A percentile compares a stretch with the other conserved stretches of the same genome.
These are phyloP conservation scores for Catagonus wagneri DNA, from an alignment of 2,113 vertebrate species.

Conservation along the genomic window DNA sequence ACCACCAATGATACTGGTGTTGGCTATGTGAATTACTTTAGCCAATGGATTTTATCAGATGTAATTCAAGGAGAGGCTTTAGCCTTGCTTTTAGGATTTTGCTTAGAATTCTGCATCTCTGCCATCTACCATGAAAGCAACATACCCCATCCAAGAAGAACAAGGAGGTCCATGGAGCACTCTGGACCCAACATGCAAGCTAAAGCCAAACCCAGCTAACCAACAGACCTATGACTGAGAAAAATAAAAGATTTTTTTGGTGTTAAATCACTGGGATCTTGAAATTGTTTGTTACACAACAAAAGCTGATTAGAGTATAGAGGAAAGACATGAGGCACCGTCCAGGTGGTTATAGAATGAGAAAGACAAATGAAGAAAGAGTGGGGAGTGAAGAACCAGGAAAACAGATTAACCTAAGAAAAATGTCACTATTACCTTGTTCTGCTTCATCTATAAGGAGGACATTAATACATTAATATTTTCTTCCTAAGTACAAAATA, in stretches of 20 bases:
- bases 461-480: neutral
- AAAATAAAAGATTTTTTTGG: neutral
- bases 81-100: neutral
- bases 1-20: accelerated
- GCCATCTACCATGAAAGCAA: neutral
- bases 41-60: neutral
- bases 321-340: neutral
- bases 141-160: neutral
- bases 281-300: neutral
- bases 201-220: neutral
- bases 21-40: neutral
- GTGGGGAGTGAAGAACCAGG: neutral
- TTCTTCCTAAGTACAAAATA: neutral
- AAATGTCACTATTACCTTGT: neutral
- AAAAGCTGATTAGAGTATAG: neutral
- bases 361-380: neutral
- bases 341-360: neutral
- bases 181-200: neutral
- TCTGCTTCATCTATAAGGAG: neutral
- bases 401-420: neutral
- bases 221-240: neutral
- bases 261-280: neutral
- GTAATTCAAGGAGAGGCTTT: neutral
- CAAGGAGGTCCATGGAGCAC: neutral
- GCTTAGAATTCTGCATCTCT: neutral